Evolutionary conservation across 1,140 invertebrate species (phyloP), one percentile per base, ranked within the genome.

Genomic region (Sesamia nonagrioides): DNA sequence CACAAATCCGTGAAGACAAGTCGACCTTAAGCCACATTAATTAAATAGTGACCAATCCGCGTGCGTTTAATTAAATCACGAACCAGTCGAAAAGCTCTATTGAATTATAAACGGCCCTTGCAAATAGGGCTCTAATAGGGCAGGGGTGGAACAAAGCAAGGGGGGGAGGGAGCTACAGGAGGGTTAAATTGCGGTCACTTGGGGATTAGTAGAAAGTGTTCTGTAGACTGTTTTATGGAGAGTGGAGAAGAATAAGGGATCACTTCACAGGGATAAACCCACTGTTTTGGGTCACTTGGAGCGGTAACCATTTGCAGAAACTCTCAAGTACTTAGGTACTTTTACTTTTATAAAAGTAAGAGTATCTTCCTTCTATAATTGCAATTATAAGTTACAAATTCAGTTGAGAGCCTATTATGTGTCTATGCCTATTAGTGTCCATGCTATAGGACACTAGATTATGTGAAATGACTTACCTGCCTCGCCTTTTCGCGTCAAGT

Each of bases 111-210:
- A 27, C 54, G 35, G 13, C 60, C 60, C 45, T 76, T 45, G 56
- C 73, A 76, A 76, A 76, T 76, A 50, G 73, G 54, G 35, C 58
- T 76, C 42, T 76, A 76, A 76, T 76, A 76, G 73, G 50, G n/a
- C 35, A n/a, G n/a, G 45, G 48, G 68, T 40, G 6, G 2, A 37
- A 33, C 42, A 17, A n/a, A 21, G 11, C 1, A 40, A 17, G 18
- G 13, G 42, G 56, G 0, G 73, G 40, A 0, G 56, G 21, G 45
- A 37, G n/a, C n/a, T n/a, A n/a, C n/a, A n/a, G n/a, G 73, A 33
- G 54, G 69, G 69, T 18, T 56, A 8, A 56, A 72, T 63, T 63
- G 58, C 73, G 73, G 73, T 76, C 73, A 76, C 42, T 37, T 7
- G 58, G 21, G 58, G 73, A 75, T 75, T 75, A 75, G 73, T 42